Evolutionary conservation across 2,797 vertebrate species (phyloP).

Genomic region (Calcarius lapponicus): DNA sequence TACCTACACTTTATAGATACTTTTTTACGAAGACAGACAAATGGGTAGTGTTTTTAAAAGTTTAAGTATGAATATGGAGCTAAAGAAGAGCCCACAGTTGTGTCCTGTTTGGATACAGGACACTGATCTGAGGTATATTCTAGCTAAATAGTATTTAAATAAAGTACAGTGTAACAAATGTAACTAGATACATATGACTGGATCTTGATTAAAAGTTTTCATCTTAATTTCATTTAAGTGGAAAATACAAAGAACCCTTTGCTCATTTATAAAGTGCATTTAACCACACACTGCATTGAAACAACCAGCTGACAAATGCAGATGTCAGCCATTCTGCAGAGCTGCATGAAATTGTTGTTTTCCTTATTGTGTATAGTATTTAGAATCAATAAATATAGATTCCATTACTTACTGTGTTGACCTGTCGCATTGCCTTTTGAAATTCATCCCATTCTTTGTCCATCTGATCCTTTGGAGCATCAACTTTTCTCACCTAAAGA

Average conservation of each 20-base stretch:
- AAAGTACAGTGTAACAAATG: not conserved
- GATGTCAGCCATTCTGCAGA: conserved; percentile 42
- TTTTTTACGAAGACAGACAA: not conserved
- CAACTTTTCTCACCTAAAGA: conserved; percentile 89
- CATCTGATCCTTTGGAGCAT: conserved; percentile 96
- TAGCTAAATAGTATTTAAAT: not conserved
- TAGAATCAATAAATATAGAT: conserved; percentile 54
- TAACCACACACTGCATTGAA: conserved; percentile 44
- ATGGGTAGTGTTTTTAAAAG: not conserved
- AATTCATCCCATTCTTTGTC: conserved; percentile 99
- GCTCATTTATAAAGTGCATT: conserved; percentile 60
- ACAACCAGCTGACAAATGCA: conserved; percentile 44
- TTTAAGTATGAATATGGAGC: not conserved
- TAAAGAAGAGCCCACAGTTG: not conserved
- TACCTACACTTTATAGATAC: not conserved
- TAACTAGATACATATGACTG: not conserved
- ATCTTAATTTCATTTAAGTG: not conserved
- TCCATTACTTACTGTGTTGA: conserved; percentile 83
- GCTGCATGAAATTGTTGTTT: conserved; percentile 65
- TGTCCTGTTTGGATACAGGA: not conserved
- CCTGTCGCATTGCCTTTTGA: conserved; percentile 95
- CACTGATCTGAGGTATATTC: not conserved
- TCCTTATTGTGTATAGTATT: conserved; percentile 42
- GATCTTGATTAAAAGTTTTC: not conserved
- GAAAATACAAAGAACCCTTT: conserved; percentile 8